Evolutionary conservation across 37 sponge, comb jelly and placozoan species (phyloP).

Genomic region (Ephydatia muelleri): DNA sequence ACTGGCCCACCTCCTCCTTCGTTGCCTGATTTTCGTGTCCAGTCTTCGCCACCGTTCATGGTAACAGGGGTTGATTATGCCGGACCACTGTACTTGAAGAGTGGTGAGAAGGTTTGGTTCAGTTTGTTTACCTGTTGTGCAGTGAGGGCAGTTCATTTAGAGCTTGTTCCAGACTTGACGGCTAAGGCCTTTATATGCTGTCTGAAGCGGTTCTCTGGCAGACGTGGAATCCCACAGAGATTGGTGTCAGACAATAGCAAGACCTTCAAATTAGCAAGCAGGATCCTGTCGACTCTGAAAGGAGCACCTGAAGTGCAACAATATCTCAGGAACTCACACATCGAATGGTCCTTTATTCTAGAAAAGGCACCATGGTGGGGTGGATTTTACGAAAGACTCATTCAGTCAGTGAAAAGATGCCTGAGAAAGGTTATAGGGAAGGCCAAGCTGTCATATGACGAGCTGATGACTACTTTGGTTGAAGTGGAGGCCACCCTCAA

Average conservation of each 20-base stretch:
- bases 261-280: too few species aligned
- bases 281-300: too few species aligned
- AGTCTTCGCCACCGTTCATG: neutral
- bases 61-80: slow-evolving; percentile 11
- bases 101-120: slow-evolving; percentile 17
- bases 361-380: slow-evolving; percentile 5
- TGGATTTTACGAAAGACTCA: neutral
- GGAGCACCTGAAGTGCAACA: too few species aligned
- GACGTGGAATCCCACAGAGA: slow-evolving; percentile 10
- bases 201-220: slow-evolving; percentile 7
- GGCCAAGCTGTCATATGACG: slow-evolving; percentile 6
- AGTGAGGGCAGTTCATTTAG: slow-evolving; percentile 4
- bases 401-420: neutral
- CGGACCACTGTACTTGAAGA: slow-evolving; percentile 19
- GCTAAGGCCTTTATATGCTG: neutral
- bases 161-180: slow-evolving; percentile 6
- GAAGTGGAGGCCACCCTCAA: slow-evolving; percentile 1
- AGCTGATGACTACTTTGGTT: neutral
- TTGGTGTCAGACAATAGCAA: too few species aligned
- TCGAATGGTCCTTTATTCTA: too few species aligned
- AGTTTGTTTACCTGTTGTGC: slow-evolving; percentile 12
- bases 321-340: too few species aligned
- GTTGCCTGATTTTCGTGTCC: slow-evolving; percentile 6
- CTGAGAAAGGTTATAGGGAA: neutral
- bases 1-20: slow-evolving; percentile 5